Percentiles rank a stretch among this genome's conserved stretches.
These are phyloP conservation scores for Enteromius anoplus DNA, from an alignment of 2,797 vertebrate genomes.

Conservation along the genomic window DNA sequence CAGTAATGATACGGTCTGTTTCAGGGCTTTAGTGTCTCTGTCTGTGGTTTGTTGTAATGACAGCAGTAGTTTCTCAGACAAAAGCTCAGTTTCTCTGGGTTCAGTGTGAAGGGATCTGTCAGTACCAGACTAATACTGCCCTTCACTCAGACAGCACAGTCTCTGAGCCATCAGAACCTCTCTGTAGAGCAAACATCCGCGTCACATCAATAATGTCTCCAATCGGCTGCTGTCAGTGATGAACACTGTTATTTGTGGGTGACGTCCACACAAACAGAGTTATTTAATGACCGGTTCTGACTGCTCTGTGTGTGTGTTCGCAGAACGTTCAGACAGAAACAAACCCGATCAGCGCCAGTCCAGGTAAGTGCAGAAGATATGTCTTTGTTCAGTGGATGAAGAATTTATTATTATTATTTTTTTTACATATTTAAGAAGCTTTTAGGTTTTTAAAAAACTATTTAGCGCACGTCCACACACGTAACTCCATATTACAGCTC, in stretches of 20 bases:
- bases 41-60: slow-evolving; percentile 21
- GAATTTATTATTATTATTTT: not conserved
- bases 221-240: not conserved
- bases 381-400: not conserved
- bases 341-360: slow-evolving; percentile 85
- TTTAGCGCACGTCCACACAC: not conserved
- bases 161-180: not conserved
- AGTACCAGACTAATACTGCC: not conserved
- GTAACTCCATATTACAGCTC: not conserved
- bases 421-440: not conserved
- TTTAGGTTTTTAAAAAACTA: not conserved
- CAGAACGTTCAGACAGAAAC: slow-evolving; percentile 85
- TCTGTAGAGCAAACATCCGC: not conserved
- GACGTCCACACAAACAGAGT: not conserved
- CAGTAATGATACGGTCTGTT: not conserved
- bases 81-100: slow-evolving; percentile 10
- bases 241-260: not conserved
- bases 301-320: slow-evolving; percentile 52
- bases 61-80: slow-evolving; percentile 17
- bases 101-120: slow-evolving; percentile 25
- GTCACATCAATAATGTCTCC: not conserved
- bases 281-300: not conserved
- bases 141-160: not conserved
- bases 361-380: slow-evolving; percentile 71
- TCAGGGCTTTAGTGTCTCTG: slow-evolving; percentile 1